A percentile compares a stretch with the other conserved stretches of the same genome.
phyloP scores from a whole-genome alignment of 2,113 vertebrate species.

The Vidua macroura region DNA sequence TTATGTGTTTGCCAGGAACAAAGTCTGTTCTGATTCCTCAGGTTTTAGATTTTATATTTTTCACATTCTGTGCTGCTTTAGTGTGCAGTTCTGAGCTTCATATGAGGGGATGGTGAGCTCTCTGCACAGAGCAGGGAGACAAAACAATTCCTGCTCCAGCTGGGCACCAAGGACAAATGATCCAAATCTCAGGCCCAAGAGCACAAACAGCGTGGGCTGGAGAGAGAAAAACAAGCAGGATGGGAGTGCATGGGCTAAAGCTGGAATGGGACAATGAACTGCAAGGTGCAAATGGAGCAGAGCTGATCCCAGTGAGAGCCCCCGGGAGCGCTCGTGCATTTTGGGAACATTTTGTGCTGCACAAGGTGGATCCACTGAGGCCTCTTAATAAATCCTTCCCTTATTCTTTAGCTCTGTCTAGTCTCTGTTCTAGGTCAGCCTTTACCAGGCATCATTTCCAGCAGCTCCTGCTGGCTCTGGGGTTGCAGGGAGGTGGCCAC shows the following conservation, averaged over 20 bases:
- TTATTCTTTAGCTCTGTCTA: too few species aligned
- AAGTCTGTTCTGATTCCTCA: neutral
- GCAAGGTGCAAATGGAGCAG: neutral
- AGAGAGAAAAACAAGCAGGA: neutral
- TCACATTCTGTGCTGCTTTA: neutral
- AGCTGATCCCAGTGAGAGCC: neutral
- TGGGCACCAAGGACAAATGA: neutral
- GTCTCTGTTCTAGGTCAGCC: neutral
- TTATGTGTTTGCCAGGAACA: neutral
- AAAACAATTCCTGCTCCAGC: neutral
- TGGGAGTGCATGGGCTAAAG: neutral
- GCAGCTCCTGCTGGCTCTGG: neutral
- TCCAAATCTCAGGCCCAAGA: neutral
- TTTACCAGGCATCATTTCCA: neutral
- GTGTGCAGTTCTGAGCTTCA: neutral
- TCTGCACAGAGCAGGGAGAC: neutral
- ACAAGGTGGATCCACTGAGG: neutral
- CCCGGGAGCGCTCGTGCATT: neutral
- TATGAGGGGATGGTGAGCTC: neutral
- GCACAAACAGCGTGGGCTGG: neutral
- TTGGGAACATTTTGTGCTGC: neutral
- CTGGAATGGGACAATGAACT: neutral
- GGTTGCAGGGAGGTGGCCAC: rapidly evolving
- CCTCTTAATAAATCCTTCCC: neutral
- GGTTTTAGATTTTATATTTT: neutral